Evolutionary conservation across 2,797 vertebrate genomes (phyloP), one percentile per base, ranked within the genome.

Genomic region (Esox lucius): DNA sequence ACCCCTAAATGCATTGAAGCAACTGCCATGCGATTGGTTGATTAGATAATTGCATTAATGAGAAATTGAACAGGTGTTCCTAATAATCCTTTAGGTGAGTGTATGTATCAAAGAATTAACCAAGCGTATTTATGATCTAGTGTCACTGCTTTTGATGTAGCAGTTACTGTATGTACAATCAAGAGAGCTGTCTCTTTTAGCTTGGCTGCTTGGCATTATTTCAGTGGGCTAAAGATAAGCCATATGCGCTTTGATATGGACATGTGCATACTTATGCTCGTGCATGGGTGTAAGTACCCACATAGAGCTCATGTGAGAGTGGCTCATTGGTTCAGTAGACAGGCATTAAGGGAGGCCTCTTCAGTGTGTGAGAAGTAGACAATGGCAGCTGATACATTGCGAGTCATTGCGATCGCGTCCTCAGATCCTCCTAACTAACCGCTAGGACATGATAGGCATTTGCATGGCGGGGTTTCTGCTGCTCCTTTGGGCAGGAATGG

Each of bases 301-400:
- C 56, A 65, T 68, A 84, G 79, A 78, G 76, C 73, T 46, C 42
- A 48, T 39, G 65, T 83, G 74, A 9, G 66, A 77, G 76, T 62
- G 42, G 26, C 15, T 51, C 56, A 19, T n/a, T 24, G 24, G 24
- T 11, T 24, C 28, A 49, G 22, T 31, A 61, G 70, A 65, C 65
- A 75, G 74, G 70, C 76, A 35, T 19, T 70, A 75, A 75, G 77
- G 78, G 77, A 77, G 79, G 77, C 59, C 49, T 83, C 68, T 80
- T 22, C 78, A 72, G 80, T 82, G 73, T 76, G 80, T 82, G 73
- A 78, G 66, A 33, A n/a, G 65, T 42, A 46, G n/a, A 68, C 67
- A 46, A 46, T 46, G 67, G 7, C 39, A 56, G 49, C 16, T 53
- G 49, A 53, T 53, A 53, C 49, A 53, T 31, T 31, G 49, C 19